Percentiles rank a stretch among this genome's conserved stretches.
Evolutionary conservation across 1,140 invertebrate species (phyloP).

Genomic region (Ridgeia piscesae): DNA sequence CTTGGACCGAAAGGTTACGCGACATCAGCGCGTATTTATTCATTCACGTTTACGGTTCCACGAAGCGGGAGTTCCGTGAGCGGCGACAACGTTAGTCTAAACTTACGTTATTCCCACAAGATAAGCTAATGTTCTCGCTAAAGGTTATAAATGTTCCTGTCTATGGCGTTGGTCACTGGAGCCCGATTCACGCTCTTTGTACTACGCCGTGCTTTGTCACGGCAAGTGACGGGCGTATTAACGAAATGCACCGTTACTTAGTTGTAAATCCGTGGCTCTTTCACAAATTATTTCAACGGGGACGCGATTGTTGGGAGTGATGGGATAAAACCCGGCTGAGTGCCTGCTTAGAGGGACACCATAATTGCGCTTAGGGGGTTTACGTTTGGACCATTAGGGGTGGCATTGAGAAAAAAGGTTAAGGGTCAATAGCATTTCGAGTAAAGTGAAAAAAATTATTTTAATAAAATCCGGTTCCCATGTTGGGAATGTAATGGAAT

Average conservation of each 20-base stretch:
- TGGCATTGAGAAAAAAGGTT: background rate
- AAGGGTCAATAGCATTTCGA: too few species aligned
- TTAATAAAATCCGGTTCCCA: background rate
- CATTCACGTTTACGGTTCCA: background rate
- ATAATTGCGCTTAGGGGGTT: background rate
- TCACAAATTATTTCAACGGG: background rate
- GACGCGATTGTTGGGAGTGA: background rate
- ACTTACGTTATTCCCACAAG: slow-evolving; percentile 5
- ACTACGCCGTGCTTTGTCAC: background rate
- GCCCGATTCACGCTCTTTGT: background rate
- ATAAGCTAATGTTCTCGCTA: background rate
- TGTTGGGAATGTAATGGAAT: background rate
- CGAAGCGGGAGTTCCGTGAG: background rate
- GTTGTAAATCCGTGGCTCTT: background rate
- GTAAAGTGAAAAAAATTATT: background rate
- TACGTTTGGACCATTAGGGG: background rate
- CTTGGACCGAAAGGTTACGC: background rate
- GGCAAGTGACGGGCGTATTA: background rate
- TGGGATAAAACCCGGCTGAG: background rate
- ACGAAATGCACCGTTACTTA: background rate
- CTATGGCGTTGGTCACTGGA: background rate
- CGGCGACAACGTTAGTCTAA: background rate
- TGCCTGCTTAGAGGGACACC: background rate
- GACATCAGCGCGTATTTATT: background rate
- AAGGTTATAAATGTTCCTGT: background rate